These are phyloP conservation scores for Episyrphus balteatus DNA, from an alignment of 1,140 invertebrate genomes.

Conservation along the genomic window DNA sequence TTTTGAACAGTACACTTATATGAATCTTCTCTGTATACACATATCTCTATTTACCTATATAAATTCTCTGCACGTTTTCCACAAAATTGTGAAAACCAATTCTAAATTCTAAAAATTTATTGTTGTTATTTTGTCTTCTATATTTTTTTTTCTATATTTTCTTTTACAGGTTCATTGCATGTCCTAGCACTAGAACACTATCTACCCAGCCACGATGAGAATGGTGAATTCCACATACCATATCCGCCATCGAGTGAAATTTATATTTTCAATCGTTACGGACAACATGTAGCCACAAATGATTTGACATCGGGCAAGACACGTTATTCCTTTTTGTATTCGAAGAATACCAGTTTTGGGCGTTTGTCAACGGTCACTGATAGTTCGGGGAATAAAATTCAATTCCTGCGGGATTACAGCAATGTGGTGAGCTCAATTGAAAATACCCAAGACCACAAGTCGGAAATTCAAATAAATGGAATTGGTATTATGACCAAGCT, in stretches of 20 bases:
- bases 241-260: slow-evolving; percentile 84
- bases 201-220: slow-evolving; percentile 77
- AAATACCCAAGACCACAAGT: slow-evolving; percentile 86
- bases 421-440: slow-evolving; percentile 85
- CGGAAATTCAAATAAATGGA: slow-evolving; percentile 76
- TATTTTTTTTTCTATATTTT: too few relatives aligned
- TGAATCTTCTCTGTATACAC: too few relatives aligned
- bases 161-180: slow-evolving; percentile 57
- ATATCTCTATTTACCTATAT: too few relatives aligned
- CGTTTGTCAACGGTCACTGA: slow-evolving; percentile 87
- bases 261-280: slow-evolving; percentile 89
- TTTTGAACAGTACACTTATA: too few relatives aligned
- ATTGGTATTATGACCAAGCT: slow-evolving; percentile 75
- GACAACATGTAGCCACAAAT: slow-evolving; percentile 87
- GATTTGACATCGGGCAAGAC: slow-evolving; percentile 85
- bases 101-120: background rate
- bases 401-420: slow-evolving; percentile 82
- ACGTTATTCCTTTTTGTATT: slow-evolving; percentile 90
- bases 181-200: slow-evolving; percentile 84
- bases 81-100: too few relatives aligned
- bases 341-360: slow-evolving; percentile 91
- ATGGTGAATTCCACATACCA: slow-evolving; percentile 84
- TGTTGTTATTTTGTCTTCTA: background rate
- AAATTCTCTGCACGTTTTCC: too few relatives aligned
- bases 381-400: slow-evolving; percentile 84